Evolutionary conservation across 2,888 invertebrate genomes (phyloP), one percentile per base, ranked within the genome.

Genomic region (Apamea epomidion): DNA sequence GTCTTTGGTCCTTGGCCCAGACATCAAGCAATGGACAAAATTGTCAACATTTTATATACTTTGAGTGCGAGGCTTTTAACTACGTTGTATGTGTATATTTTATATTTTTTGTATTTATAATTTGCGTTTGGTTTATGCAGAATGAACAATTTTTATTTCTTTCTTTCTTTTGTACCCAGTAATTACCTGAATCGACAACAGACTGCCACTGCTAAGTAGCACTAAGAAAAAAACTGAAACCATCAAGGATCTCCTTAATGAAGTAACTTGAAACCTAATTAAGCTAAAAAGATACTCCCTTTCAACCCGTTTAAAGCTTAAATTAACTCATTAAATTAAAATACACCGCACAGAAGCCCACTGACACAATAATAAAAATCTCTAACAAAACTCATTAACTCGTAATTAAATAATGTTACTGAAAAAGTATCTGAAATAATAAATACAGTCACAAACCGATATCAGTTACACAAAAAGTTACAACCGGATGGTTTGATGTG

Each of bases 381-480:
- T 58, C 5, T 74, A 45, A 68, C 25, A 42, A 71, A 68, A 74
- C 68, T 65, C 74, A 85, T 80, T 85, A 87, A 62, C 37, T n/a
- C 8, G 18, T 74, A 74, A 86, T 83, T 78, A 82, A 77, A 83
- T 42, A 68, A 29, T 18, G 62, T 74, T 65, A 81, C 42, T 12
- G 58, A 70, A 84, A 65, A 60, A 12, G 42, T 29, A 18, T 29
- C 32, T 64, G 32, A n/a, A 73, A 80, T 74, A 87, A 87, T 80
- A 71, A 73, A 75, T 69, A 72, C 73, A 84, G 51, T 78, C 73
- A 80, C 32, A 83, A 64, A 65, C 68, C 60, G 45, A 72, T 89
- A 87, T 84, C 81, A 76, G 74, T 89, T 85, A 87, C 84, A 83
- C 32, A 87, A 86, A 88, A 88, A 87, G 79, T 78, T 48, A 76